A percentile compares a stretch with the other conserved stretches of the same genome.
phyloP scores from a whole-genome alignment of 2,888 invertebrate species.

The Nomada goodeniana region DNA sequence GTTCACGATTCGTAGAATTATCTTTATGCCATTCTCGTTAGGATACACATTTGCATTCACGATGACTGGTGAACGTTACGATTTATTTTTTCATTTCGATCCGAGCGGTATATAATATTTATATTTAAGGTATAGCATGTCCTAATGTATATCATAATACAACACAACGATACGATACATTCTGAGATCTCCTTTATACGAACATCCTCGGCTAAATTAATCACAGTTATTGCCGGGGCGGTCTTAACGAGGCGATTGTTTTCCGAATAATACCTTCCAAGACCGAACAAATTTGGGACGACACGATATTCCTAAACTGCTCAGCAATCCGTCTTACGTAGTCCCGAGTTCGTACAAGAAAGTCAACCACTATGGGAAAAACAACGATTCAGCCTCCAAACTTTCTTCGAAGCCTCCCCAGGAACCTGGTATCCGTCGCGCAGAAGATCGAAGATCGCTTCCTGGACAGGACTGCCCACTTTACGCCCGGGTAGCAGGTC shows the following conservation, averaged over 20 bases:
- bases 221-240: too few relatives aligned
- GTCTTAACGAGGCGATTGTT: too few relatives aligned
- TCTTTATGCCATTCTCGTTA: background rate
- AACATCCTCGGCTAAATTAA: too few relatives aligned
- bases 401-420: slow-evolving; percentile 33
- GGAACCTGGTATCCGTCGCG: slow-evolving; percentile 73
- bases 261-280: too few relatives aligned
- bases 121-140: too few relatives aligned
- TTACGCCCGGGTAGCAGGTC: slow-evolving; percentile 67
- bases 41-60: background rate
- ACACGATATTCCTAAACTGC: background rate
- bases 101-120: too few relatives aligned
- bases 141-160: too few relatives aligned
- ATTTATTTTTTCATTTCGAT: background rate
- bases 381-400: background rate
- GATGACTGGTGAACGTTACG: background rate
- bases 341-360: background rate
- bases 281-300: too few relatives aligned
- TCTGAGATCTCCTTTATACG: too few relatives aligned
- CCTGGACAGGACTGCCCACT: slow-evolving; percentile 78
- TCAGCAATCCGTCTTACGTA: background rate
- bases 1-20: slow-evolving; percentile 19
- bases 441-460: slow-evolving; percentile 75
- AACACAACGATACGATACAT: too few relatives aligned
- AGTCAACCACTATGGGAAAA: background rate